phyloP scores from a whole-genome alignment of 2,113 vertebrate species.

The Platysternon megacephalum region DNA sequence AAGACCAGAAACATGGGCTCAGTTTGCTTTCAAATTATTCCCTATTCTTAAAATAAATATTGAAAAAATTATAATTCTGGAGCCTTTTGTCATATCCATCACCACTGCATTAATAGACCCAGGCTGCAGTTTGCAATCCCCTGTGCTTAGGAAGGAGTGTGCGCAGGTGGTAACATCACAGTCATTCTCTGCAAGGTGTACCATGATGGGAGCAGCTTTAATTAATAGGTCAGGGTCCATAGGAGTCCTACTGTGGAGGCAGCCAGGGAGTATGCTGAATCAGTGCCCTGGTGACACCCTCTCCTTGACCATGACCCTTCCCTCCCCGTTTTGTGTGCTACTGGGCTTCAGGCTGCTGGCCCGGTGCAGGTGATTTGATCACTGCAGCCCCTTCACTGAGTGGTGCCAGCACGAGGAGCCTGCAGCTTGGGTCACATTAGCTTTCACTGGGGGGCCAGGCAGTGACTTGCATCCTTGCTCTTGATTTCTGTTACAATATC shows the following conservation, averaged over 20 bases:
- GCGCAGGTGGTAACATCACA: background rate
- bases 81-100: background rate
- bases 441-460: background rate
- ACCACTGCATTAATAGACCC: background rate
- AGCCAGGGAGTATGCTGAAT: background rate
- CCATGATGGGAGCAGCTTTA: background rate
- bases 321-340: background rate
- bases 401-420: background rate
- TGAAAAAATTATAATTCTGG: background rate
- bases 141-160: background rate
- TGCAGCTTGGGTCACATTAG: background rate
- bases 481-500: background rate
- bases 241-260: background rate
- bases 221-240: background rate
- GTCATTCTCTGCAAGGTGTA: background rate
- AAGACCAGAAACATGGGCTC: background rate
- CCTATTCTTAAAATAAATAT: background rate
- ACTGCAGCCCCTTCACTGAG: background rate
- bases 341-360: background rate
- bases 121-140: background rate
- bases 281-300: background rate
- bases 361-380: background rate
- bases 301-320: background rate
- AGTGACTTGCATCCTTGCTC: background rate
- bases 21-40: background rate